Evolutionary conservation across 2,888 invertebrate genomes (phyloP).

Genomic region (Charanyca ferruginea): DNA sequence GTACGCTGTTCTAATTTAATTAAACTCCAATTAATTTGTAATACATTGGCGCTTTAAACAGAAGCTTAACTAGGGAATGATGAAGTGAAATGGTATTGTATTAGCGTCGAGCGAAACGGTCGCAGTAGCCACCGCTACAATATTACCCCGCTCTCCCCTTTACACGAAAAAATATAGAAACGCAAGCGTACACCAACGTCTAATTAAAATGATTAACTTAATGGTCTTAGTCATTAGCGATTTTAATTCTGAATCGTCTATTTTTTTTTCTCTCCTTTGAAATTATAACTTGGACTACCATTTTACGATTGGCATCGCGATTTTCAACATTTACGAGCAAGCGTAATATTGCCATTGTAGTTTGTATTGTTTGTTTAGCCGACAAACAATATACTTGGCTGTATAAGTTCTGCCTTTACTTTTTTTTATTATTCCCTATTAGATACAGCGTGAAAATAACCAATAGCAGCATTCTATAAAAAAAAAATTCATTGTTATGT

Average conservation of each 20-base stretch:
- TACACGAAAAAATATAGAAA: conserved; percentile 75
- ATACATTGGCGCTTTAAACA: conserved; percentile 41
- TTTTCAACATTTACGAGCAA: conserved; percentile 78
- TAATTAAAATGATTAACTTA: conserved; percentile 92
- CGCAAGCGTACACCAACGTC: conserved; percentile 85
- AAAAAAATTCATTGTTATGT: too few relatives aligned
- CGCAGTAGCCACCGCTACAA: conserved; percentile 26
- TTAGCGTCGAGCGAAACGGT: conserved; percentile 26
- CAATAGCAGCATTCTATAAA: too few relatives aligned
- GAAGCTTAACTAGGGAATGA: conserved; percentile 22
- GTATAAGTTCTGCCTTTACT: not conserved
- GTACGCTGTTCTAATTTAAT: conserved; percentile 37
- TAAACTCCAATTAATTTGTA: conserved; percentile 38
- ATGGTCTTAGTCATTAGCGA: conserved; percentile 91
- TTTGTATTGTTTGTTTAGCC: conserved; percentile 47
- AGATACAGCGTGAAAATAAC: too few relatives aligned
- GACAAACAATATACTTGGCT: conserved; percentile 21
- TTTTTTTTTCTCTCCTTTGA: conserved; percentile 80
- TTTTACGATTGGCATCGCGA: conserved; percentile 79
- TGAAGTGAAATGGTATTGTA: conserved; percentile 45
- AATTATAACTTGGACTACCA: conserved; percentile 81
- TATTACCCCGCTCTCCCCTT: conserved; percentile 60
- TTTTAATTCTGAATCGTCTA: conserved; percentile 88
- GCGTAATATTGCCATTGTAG: conserved; percentile 75
- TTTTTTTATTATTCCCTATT: not conserved